A percentile compares a stretch with the other conserved stretches of the same genome.
Conservation (phyloP, 1,140 invertebrate species). For the Zaprionus capensis region DNA sequence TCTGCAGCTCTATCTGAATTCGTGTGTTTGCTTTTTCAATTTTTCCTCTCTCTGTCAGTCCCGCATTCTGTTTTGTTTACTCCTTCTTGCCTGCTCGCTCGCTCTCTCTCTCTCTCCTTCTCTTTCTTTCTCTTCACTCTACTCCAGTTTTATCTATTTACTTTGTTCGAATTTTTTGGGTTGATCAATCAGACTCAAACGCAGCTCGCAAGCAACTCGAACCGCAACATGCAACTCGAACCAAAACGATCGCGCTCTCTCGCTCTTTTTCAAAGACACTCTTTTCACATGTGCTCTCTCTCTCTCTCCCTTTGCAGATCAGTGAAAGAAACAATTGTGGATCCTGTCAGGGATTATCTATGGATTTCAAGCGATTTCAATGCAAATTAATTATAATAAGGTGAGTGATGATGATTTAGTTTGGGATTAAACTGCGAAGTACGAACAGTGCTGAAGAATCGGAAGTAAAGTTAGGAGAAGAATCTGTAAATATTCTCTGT, state of each 20-base stretch:
- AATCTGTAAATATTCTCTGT: too few species aligned
- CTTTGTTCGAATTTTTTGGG: constrained; percentile 16
- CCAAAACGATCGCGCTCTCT: constrained; percentile 10
- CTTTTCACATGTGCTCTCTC: neutral
- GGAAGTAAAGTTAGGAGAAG: too few species aligned
- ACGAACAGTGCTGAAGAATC: too few species aligned
- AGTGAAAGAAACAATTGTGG: constrained; percentile 8
- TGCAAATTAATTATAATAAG: constrained; percentile 36
- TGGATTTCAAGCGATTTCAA: constrained; percentile 34
- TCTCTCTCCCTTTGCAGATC: constrained; percentile 36
- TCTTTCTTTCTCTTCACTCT: constrained; percentile 6
- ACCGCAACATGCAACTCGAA: constrained; percentile 25
- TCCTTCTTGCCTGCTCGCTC: constrained; percentile 33
- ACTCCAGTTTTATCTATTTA: constrained; percentile 15
- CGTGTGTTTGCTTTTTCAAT: constrained; percentile 10
- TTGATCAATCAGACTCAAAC: constrained; percentile 48
- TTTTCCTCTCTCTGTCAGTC: constrained; percentile 5
- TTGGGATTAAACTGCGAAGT: neutral
- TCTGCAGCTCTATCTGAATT: constrained; percentile 7
- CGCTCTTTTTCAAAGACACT: constrained; percentile 4
- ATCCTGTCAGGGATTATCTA: constrained; percentile 23
- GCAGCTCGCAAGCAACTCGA: constrained; percentile 32
- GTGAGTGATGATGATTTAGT: constrained; percentile 7
- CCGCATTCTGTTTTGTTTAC: constrained; percentile 46
- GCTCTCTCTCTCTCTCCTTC: constrained; percentile 18